Percentiles rank a stretch among this genome's conserved stretches.
Evolutionary conservation across 2,797 vertebrate species (phyloP).

Genomic region (Lophotriccus pileatus): DNA sequence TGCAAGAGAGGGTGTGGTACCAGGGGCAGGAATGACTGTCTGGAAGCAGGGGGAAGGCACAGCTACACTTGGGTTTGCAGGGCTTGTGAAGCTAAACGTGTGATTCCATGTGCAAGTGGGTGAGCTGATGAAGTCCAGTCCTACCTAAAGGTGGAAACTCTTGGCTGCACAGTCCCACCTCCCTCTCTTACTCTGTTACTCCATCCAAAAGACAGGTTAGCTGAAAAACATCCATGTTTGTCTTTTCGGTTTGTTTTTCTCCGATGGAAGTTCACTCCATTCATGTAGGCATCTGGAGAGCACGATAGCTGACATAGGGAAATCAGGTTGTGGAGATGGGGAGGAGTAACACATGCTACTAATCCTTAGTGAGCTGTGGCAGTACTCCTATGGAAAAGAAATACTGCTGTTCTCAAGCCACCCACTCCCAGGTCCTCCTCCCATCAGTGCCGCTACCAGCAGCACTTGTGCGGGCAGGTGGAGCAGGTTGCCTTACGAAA

Average conservation of each 20-base stretch:
- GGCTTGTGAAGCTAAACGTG: background rate
- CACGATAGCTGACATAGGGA: background rate
- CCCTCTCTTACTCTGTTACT: background rate
- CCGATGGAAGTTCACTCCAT: background rate
- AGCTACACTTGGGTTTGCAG: background rate
- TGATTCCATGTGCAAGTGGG: fast-evolving
- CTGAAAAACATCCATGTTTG: background rate
- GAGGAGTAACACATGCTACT: background rate
- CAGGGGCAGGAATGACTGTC: background rate
- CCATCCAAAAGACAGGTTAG: background rate
- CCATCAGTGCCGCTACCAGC: fast-evolving
- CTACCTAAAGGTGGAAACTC: background rate
- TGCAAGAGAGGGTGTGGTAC: background rate
- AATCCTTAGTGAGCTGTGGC: background rate
- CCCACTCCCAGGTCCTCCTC: background rate
- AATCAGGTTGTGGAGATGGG: background rate
- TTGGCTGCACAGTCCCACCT: background rate
- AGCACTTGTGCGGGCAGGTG: background rate
- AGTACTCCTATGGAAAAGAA: background rate
- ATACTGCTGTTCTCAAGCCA: background rate
- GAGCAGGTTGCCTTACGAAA: background rate
- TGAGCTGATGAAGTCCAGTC: background rate
- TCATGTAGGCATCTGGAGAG: fast-evolving
- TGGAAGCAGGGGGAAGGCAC: background rate
- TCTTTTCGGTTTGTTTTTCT: background rate